Percentiles rank a stretch among this genome's conserved stretches.
Evolutionary conservation across 2,113 vertebrate genomes (phyloP).

Genomic region (Sapayoa aenigma): DNA sequence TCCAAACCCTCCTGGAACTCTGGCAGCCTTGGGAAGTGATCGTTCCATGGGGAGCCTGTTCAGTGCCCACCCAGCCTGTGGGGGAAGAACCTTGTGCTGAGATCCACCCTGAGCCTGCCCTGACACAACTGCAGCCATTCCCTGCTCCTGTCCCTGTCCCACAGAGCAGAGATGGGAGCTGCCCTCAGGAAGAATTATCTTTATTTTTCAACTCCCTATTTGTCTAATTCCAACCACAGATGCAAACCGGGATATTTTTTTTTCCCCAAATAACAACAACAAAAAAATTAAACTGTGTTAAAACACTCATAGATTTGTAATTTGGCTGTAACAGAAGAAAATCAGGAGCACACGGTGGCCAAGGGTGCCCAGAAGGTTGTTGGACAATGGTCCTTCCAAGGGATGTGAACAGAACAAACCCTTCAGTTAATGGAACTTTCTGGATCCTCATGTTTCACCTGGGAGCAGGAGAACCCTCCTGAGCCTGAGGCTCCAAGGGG

Average conservation of each 20-base stretch:
- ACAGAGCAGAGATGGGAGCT: not conserved
- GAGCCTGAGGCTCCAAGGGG: not conserved
- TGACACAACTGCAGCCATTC: not conserved
- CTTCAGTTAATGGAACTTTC: not conserved
- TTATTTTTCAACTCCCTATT: not conserved
- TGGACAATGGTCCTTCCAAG: not conserved
- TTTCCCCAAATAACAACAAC: not conserved
- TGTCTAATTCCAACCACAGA: not conserved
- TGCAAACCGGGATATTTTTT: not conserved
- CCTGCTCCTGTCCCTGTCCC: not conserved
- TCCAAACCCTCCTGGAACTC: not conserved
- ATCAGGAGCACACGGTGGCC: not conserved
- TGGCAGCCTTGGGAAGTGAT: not conserved
- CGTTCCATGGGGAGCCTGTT: not conserved
- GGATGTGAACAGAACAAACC: not conserved
- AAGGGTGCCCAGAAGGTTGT: not conserved
- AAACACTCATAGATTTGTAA: not conserved
- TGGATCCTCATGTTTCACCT: not conserved
- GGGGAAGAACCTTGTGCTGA: not conserved
- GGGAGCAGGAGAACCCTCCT: not conserved
- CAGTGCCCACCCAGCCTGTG: not conserved
- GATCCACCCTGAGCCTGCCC: not conserved
- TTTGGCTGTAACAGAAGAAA: not conserved
- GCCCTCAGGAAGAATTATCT: not conserved
- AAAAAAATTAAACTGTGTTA: not conserved